These are phyloP conservation scores for Batillaria attramentaria DNA, from an alignment of 1,140 invertebrate species.

Conservation along the genomic window DNA sequence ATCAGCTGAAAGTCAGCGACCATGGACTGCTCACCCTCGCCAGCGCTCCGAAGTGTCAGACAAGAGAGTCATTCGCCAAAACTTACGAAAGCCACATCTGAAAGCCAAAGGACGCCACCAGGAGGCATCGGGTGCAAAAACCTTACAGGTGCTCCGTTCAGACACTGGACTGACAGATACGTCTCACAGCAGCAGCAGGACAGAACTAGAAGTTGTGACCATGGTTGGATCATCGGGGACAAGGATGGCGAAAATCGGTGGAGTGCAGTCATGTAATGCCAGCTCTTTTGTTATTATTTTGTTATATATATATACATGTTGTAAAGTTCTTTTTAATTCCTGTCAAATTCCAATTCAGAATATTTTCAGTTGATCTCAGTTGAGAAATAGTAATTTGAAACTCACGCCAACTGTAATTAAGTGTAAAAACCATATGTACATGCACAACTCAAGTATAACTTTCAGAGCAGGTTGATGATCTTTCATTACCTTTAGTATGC, in stretches of 20 bases:
- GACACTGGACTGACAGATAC: neutral
- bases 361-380: neutral
- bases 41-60: slow-evolving; percentile 26
- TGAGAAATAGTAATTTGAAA: no score
- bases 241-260: no score
- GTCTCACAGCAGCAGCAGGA: neutral
- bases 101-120: slow-evolving; percentile 29
- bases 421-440: no score
- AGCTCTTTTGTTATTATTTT: neutral
- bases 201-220: neutral
- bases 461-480: no score
- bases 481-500: no score
- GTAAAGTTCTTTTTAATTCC: neutral
- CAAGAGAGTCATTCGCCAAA: slow-evolving; percentile 41
- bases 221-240: neutral
- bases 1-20: slow-evolving; percentile 37
- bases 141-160: neutral
- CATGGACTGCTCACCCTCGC: slow-evolving; percentile 52
- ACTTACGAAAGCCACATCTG: slow-evolving; percentile 44
- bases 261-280: no score
- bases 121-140: neutral
- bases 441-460: no score
- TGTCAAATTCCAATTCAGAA: neutral
- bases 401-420: no score
- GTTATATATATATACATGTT: neutral